These are phyloP conservation scores for Drosophila subsilvestris DNA, from an alignment of 2,888 invertebrate genomes.

Conservation along the genomic window DNA sequence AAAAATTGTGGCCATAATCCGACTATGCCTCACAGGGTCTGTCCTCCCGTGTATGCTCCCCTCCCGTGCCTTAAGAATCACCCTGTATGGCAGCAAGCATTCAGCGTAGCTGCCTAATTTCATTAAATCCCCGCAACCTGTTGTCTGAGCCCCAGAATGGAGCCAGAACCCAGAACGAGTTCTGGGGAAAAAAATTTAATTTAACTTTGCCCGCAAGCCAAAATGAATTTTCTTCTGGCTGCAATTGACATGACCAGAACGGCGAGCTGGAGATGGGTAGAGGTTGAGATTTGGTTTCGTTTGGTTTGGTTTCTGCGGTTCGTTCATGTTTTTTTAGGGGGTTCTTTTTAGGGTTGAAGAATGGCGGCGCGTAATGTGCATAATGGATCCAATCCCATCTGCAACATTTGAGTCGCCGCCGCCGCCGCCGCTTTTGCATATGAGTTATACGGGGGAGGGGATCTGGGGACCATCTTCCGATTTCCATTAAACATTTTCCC, in stretches of 20 bases:
- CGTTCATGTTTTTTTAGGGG: conserved; percentile 10
- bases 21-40: conserved; percentile 59
- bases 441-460: not conserved
- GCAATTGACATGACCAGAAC: conserved; percentile 53
- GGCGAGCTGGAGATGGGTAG: conserved; percentile 13
- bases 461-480: conserved; percentile 3
- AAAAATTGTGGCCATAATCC: conserved; percentile 55
- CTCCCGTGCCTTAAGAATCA: conserved; percentile 1
- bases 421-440: conserved; percentile 17
- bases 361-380: conserved; percentile 45
- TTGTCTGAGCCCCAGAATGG: conserved; percentile 52
- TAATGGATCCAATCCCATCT: conserved; percentile 42
- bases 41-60: not conserved
- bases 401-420: conserved; percentile 25
- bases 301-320: conserved; percentile 50
- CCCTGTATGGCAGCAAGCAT: conserved; percentile 47
- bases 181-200: conserved; percentile 62
- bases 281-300: conserved; percentile 52
- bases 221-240: conserved; percentile 51
- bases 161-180: conserved; percentile 39
- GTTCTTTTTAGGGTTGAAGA: conserved; percentile 40
- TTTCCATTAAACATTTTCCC: conserved; percentile 5
- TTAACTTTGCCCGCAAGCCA: conserved; percentile 57
- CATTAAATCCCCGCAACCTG: conserved; percentile 73
- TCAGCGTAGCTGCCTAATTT: conserved; percentile 59